phyloP scores from a whole-genome alignment of 2,113 vertebrate species.

The Glareola pratincola region DNA sequence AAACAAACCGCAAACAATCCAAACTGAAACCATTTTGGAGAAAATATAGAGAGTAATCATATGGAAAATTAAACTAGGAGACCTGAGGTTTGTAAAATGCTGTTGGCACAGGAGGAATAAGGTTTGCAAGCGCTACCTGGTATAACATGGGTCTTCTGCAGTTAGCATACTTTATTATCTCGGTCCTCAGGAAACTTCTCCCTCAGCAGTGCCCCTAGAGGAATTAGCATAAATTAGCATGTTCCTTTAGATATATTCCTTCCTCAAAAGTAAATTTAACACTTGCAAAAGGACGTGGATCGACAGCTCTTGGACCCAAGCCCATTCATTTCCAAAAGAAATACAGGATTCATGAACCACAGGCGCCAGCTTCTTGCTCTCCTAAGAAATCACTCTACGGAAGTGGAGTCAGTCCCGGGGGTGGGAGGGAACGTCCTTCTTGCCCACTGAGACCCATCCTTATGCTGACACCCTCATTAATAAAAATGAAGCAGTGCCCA shows the following conservation, averaged over 20 bases:
- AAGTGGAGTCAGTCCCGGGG: not conserved
- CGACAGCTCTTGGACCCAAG: not conserved
- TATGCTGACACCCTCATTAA: not conserved
- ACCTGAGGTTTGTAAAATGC: not conserved
- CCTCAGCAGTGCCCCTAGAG: not conserved
- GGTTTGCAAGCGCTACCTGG: not conserved
- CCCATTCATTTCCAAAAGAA: not conserved
- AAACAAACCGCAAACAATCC: not conserved
- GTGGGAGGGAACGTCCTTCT: not conserved
- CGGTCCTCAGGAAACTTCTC: not conserved
- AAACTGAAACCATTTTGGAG: not conserved
- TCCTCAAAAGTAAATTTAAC: not conserved
- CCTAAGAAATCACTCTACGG: not conserved
- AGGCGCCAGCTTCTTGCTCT: not conserved
- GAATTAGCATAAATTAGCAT: not conserved
- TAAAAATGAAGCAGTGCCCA: not conserved
- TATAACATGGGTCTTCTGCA: not conserved
- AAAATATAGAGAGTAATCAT: not conserved
- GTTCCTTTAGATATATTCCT: not conserved
- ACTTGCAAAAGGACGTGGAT: not conserved
- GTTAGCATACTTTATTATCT: not conserved
- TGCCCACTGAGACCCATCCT: not conserved
- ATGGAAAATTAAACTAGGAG: not conserved
- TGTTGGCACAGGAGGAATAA: not conserved
- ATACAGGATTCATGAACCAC: not conserved